These are phyloP conservation scores for Manduca sexta DNA, from an alignment of 1,140 invertebrate species.

Conservation along the genomic window DNA sequence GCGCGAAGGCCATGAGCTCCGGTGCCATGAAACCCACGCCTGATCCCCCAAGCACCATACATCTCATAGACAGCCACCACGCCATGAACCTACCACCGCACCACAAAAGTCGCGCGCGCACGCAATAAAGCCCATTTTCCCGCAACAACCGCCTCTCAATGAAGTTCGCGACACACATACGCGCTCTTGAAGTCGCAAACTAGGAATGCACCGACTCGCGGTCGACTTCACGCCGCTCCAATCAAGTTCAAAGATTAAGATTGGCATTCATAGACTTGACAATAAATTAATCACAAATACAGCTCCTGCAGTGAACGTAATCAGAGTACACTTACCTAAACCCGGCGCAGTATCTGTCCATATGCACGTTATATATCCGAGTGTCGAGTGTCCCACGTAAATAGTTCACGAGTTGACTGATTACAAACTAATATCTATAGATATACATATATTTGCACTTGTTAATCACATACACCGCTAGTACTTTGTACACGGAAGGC, in stretches of 20 bases:
- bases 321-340: constrained; percentile 37
- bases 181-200: constrained; percentile 40
- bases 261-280: constrained; percentile 43
- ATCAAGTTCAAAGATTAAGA: constrained; percentile 72
- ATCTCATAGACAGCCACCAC: no score
- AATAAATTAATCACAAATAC: constrained; percentile 10
- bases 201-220: constrained; percentile 47
- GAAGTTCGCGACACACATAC: constrained; percentile 35
- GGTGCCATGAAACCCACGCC: no score
- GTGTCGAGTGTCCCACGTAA: constrained; percentile 17
- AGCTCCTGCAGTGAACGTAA: not conserved
- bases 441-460: constrained; percentile 45
- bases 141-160: constrained; percentile 6
- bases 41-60: no score
- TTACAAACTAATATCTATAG: no score
- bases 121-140: constrained; percentile 30
- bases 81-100: constrained; percentile 6
- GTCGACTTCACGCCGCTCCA: constrained; percentile 45
- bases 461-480: constrained; percentile 48
- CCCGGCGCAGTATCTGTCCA: constrained; percentile 45
- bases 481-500: constrained; percentile 52
- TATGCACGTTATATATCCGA: constrained; percentile 29
- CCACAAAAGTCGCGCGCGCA: constrained; percentile 18
- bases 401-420: not conserved
- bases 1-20: constrained; percentile 29